Percentiles rank a stretch among this genome's conserved stretches.
These are phyloP conservation scores for Rhadina sibilatrix DNA, from an alignment of 2,113 vertebrate species.

Conservation along the genomic window DNA sequence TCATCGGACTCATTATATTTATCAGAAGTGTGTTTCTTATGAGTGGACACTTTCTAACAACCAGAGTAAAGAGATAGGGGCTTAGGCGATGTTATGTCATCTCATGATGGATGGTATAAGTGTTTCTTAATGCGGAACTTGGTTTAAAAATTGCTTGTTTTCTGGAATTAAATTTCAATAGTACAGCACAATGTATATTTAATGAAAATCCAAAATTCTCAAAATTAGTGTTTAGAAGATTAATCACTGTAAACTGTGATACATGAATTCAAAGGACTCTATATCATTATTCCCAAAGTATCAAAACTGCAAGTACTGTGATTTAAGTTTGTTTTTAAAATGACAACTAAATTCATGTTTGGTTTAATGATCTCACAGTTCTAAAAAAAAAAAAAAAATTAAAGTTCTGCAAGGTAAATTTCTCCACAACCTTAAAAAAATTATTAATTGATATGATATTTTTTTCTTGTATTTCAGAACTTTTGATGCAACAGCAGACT, in stretches of 20 bases:
- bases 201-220: background rate
- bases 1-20: background rate
- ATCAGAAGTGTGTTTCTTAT: background rate
- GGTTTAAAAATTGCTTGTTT: background rate
- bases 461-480: background rate
- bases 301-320: background rate
- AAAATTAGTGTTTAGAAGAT: background rate
- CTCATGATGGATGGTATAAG: fast-evolving
- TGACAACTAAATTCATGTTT: background rate
- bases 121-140: background rate
- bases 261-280: background rate
- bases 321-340: background rate
- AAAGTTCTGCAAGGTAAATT: background rate
- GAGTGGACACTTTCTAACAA: background rate
- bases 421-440: background rate
- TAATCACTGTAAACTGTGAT: background rate
- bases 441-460: background rate
- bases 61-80: fast-evolving
- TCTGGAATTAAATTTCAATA: background rate
- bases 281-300: background rate
- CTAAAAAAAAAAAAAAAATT: background rate
- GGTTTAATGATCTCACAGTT: background rate
- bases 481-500: background rate
- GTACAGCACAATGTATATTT: background rate
- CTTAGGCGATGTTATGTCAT: background rate